phyloP scores from a whole-genome alignment of 1,140 invertebrate species.

The Archivesica marissinica region DNA sequence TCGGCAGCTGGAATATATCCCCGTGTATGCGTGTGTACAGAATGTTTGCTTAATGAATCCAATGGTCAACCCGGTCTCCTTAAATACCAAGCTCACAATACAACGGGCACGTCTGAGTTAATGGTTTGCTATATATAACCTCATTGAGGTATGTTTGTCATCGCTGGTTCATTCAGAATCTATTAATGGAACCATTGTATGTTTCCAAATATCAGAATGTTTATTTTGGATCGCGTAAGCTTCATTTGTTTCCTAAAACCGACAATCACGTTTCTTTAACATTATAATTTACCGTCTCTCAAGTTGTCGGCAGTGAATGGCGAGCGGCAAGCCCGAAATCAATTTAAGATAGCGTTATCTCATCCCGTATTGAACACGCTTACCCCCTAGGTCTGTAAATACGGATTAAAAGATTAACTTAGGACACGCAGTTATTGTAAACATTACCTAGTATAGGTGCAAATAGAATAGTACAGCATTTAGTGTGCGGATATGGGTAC shows the following conservation, averaged over 20 bases:
- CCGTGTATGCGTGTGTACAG: background rate
- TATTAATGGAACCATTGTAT: background rate
- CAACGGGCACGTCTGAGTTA: background rate
- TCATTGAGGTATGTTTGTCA: background rate
- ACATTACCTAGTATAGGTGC: no score
- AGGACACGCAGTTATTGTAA: no score
- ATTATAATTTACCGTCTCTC: conserved; percentile 19
- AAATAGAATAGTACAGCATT: no score
- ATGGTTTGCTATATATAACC: background rate
- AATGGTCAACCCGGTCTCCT: background rate
- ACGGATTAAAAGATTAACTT: background rate
- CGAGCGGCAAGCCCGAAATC: background rate
- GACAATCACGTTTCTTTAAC: background rate
- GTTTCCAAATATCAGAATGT: conserved; percentile 19
- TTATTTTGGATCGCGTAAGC: background rate
- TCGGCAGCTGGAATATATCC: background rate
- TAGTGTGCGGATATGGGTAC: no score
- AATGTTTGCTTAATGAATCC: background rate
- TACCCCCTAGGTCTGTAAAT: conserved; percentile 1
- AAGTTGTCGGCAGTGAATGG: background rate
- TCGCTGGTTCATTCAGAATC: background rate
- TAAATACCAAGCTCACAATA: background rate
- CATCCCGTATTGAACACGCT: background rate
- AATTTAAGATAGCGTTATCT: background rate
- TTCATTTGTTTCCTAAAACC: conserved; percentile 4